Evolutionary conservation across 2,797 vertebrate species (phyloP).

Genomic region (Enteromius treurensis): DNA sequence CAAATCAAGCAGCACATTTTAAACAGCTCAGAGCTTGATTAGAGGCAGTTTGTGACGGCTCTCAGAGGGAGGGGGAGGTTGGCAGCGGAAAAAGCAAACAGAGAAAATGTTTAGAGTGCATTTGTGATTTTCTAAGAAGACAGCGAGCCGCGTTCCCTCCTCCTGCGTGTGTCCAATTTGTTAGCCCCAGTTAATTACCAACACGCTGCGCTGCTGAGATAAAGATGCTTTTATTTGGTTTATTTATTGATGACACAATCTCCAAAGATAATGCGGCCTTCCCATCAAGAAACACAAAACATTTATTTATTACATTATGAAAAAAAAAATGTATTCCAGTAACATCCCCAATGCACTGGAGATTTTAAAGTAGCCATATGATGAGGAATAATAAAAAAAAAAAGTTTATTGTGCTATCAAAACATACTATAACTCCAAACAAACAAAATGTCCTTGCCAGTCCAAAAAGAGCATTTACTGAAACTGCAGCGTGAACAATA

Average conservation of each 20-base stretch:
- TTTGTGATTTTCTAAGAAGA: constrained; percentile 55
- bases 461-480: background rate
- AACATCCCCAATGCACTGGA: constrained; percentile 11
- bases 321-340: constrained; percentile 35
- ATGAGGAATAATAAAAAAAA: background rate
- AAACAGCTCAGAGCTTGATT: constrained; percentile 49
- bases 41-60: constrained; percentile 48
- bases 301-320: constrained; percentile 49
- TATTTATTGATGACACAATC: constrained; percentile 67
- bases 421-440: background rate
- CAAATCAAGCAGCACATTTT: constrained; percentile 54
- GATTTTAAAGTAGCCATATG: background rate
- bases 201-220: constrained; percentile 65
- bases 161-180: constrained; percentile 68
- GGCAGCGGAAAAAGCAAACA: constrained; percentile 53
- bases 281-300: constrained; percentile 49
- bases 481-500: background rate
- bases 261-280: constrained; percentile 61
- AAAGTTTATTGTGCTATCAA: background rate
- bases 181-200: constrained; percentile 69
- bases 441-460: background rate
- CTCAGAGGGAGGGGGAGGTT: constrained; percentile 39
- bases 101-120: constrained; percentile 49
- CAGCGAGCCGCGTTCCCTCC: constrained; percentile 47
- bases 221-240: constrained; percentile 64